phyloP scores from a whole-genome alignment of 2,113 vertebrate genomes.

The Setophaga coronata region DNA sequence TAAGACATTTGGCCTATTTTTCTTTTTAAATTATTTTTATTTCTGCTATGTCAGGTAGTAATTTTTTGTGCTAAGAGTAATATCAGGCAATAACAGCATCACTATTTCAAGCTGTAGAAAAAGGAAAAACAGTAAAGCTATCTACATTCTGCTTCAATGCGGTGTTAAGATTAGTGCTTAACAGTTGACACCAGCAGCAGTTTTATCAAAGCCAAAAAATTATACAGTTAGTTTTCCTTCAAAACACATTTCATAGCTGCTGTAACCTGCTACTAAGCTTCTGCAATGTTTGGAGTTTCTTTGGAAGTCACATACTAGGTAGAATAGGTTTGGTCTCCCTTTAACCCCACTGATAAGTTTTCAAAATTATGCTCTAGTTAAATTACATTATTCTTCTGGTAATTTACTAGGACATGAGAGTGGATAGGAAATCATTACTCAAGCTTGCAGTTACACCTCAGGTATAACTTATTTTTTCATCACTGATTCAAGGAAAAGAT shows the following conservation, averaged over 20 bases:
- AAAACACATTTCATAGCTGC: not conserved
- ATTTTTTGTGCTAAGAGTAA: not conserved
- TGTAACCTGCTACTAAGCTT: not conserved
- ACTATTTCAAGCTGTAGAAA: not conserved
- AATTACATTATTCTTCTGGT: not conserved
- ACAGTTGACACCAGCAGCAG: not conserved
- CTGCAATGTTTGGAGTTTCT: not conserved
- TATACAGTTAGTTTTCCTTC: not conserved
- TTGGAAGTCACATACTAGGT: not conserved
- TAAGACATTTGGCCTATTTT: not conserved
- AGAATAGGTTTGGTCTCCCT: not conserved
- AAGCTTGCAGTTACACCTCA: not conserved
- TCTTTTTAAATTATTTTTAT: not conserved
- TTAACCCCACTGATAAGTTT: not conserved
- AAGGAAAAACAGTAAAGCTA: not conserved
- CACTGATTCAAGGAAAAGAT: not conserved
- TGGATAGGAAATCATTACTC: not conserved
- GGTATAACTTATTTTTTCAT: not conserved
- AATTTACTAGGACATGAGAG: not conserved
- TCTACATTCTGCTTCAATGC: not conserved
- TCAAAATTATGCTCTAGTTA: not conserved
- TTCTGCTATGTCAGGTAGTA: not conserved
- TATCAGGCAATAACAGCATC: not conserved
- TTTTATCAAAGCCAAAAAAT: conserved; percentile 22
- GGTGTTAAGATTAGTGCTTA: not conserved